These are phyloP conservation scores for Eulithis testata DNA, from an alignment of 2,888 invertebrate genomes.

Conservation along the genomic window DNA sequence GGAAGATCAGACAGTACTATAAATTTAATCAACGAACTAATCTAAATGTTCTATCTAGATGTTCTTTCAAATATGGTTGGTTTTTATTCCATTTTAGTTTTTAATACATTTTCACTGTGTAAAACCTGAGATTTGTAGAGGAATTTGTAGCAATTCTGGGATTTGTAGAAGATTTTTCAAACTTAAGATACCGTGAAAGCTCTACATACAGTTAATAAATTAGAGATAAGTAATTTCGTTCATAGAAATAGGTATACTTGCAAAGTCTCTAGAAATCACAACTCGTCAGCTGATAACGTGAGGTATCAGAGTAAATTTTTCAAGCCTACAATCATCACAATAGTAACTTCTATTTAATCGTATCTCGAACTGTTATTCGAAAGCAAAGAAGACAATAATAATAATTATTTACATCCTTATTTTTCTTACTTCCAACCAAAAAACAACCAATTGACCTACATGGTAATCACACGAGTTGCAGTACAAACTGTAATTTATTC, in stretches of 20 bases:
- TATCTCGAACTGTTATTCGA: too few relatives aligned
- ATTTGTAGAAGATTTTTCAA: too few relatives aligned
- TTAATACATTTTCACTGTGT: background rate
- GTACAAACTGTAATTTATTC: slow-evolving; percentile 16
- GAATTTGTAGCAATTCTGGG: too few relatives aligned
- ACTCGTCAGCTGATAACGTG: too few relatives aligned
- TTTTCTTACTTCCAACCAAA: slow-evolving; percentile 8
- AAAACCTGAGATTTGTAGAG: background rate
- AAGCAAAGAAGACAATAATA: background rate
- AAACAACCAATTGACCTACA: slow-evolving; percentile 18
- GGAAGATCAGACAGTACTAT: slow-evolving; percentile 2
- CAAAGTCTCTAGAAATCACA: too few relatives aligned
- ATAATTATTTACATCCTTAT: slow-evolving; percentile 12
- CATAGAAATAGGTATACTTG: too few relatives aligned
- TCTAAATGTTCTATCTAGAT: background rate
- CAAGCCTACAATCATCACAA: too few relatives aligned
- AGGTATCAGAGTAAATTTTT: too few relatives aligned
- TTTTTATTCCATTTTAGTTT: background rate
- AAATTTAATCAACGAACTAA: slow-evolving; percentile 1
- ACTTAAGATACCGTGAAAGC: too few relatives aligned
- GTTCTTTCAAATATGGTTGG: background rate
- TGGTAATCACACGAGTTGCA: slow-evolving; percentile 9
- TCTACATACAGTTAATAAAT: too few relatives aligned
- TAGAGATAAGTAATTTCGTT: too few relatives aligned
- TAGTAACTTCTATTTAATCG: too few relatives aligned